These are phyloP conservation scores for Siphlonurus alternatus DNA, from an alignment of 2,888 invertebrate genomes.

Conservation along the genomic window DNA sequence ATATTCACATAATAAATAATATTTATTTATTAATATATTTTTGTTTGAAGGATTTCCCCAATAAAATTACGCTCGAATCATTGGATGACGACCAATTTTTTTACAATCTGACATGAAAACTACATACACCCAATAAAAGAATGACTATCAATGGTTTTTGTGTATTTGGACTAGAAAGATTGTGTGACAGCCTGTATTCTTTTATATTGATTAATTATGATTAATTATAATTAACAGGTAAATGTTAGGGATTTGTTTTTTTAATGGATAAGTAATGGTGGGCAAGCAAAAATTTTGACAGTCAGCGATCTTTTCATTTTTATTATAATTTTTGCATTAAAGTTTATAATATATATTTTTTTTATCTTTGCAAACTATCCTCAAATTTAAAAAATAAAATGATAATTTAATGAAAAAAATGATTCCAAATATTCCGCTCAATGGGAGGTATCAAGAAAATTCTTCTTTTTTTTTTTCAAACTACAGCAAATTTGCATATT, in stretches of 20 bases:
- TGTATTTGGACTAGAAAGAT: conserved; percentile 16
- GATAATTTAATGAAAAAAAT: neutral
- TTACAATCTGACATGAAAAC: conserved; percentile 30
- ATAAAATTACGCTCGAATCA: neutral
- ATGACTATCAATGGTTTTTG: conserved; percentile 13
- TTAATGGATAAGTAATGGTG: neutral
- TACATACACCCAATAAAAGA: conserved; percentile 31
- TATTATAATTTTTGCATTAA: neutral
- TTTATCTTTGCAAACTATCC: too few relatives aligned
- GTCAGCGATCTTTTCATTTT: conserved; percentile 1
- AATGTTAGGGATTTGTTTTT: conserved; percentile 12
- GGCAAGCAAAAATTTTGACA: conserved; percentile 3
- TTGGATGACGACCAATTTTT: too few relatives aligned
- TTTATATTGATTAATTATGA: conserved; percentile 11
- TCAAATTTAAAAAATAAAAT: neutral
- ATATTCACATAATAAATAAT: neutral
- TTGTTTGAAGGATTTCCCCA: neutral
- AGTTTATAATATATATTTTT: conserved; percentile 9
- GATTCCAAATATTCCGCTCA: neutral
- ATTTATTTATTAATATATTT: neutral
- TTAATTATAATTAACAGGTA: conserved; percentile 13
- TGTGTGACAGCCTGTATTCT: conserved; percentile 16
- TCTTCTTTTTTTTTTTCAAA: conserved; percentile 9
- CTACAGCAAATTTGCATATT: conserved; percentile 28
- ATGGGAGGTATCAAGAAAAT: conserved; percentile 13